A percentile compares a stretch with the other conserved stretches of the same genome.
These are phyloP conservation scores for Lasioglossum malachurum DNA, from an alignment of 2,888 invertebrate species.

Conservation along the genomic window DNA sequence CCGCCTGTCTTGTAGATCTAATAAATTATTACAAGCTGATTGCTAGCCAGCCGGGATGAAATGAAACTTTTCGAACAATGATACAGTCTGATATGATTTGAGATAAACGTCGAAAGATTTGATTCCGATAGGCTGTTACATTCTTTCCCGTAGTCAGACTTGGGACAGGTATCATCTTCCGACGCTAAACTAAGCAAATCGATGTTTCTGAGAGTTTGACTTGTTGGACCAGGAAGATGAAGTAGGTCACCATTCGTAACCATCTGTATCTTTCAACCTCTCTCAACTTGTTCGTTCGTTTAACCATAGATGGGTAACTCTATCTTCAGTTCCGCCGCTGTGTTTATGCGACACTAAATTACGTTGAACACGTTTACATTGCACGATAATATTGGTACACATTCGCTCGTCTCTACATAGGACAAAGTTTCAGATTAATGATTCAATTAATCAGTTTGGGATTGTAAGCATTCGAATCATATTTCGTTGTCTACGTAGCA, in stretches of 20 bases:
- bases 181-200: not conserved
- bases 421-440: not conserved
- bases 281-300: not conserved
- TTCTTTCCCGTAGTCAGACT: not conserved
- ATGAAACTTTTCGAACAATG: too few relatives aligned
- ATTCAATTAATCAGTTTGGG: not conserved
- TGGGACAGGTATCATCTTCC: not conserved
- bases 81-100: not conserved
- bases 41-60: not conserved
- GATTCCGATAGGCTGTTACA: not conserved
- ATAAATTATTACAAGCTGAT: constrained; percentile 6
- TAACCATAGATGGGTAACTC: not conserved
- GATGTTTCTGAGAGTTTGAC: not conserved
- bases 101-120: not conserved
- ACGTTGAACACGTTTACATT: not conserved
- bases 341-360: not conserved
- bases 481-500: not conserved
- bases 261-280: not conserved
- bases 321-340: not conserved
- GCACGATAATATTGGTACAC: not conserved
- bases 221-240: not conserved
- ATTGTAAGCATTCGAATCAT: not conserved
- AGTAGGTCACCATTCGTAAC: not conserved
- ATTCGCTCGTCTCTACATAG: not conserved
- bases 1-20: constrained; percentile 20